phyloP scores from a whole-genome alignment of 2,797 vertebrate genomes.

The Sebastes trivittatus region DNA sequence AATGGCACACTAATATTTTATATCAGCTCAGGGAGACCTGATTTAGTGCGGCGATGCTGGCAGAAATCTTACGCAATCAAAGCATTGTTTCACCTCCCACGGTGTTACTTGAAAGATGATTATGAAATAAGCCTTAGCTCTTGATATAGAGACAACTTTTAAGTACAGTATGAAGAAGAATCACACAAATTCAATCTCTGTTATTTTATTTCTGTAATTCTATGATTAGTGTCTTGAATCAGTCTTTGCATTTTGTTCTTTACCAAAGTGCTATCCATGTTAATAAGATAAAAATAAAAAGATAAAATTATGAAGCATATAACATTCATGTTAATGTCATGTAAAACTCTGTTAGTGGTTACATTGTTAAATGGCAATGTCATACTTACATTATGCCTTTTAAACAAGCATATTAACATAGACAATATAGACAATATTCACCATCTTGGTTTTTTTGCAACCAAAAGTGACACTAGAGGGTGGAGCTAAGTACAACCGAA shows the following conservation, averaged over 20 bases:
- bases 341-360: neutral
- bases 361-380: neutral
- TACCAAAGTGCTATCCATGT: neutral
- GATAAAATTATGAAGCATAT: neutral
- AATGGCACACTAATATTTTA: slow-evolving; percentile 81
- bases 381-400: neutral
- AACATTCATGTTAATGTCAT: neutral
- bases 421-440: neutral
- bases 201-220: neutral
- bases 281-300: neutral
- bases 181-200: neutral
- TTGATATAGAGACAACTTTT: slow-evolving; percentile 14
- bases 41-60: slow-evolving; percentile 72
- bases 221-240: neutral
- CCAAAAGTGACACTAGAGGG: neutral
- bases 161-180: slow-evolving; percentile 2
- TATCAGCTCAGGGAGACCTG: slow-evolving; percentile 66
- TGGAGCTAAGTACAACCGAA: neutral
- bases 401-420: neutral
- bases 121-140: slow-evolving; percentile 66
- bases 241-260: neutral
- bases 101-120: slow-evolving; percentile 65
- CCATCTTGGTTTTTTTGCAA: neutral
- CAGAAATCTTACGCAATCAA: slow-evolving; percentile 76
- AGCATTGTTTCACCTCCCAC: slow-evolving; percentile 74